phyloP scores from a whole-genome alignment of 2,797 vertebrate genomes.

The Oryzias dopingdopingensis region DNA sequence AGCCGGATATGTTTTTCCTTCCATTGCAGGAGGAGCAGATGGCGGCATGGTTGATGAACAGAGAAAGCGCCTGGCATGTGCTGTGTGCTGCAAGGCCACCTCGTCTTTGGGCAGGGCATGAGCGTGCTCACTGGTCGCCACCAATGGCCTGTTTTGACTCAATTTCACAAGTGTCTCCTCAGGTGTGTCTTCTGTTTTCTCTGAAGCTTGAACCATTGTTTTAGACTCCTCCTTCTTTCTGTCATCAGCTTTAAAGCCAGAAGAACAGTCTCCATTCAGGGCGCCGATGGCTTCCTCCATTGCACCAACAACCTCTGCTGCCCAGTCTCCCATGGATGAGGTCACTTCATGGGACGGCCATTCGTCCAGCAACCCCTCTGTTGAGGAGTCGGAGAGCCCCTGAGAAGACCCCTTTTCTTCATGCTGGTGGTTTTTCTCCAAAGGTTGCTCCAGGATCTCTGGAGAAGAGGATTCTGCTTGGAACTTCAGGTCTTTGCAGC shows the following conservation, averaged over 20 bases:
- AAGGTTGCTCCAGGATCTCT: slow-evolving; percentile 19
- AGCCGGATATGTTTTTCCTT: slow-evolving; percentile 39
- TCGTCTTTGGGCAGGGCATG: slow-evolving; percentile 61
- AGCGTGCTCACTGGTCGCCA: slow-evolving; percentile 10
- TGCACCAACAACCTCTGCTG: slow-evolving; percentile 65
- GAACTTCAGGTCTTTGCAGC: slow-evolving; percentile 41
- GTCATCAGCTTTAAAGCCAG: slow-evolving; percentile 17
- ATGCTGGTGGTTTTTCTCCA: slow-evolving; percentile 47
- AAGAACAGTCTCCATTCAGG: slow-evolving; percentile 51
- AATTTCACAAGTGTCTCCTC: slow-evolving; percentile 11
- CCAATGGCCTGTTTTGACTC: slow-evolving; percentile 12
- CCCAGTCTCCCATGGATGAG: slow-evolving; percentile 65
- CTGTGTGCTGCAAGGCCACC: slow-evolving; percentile 57
- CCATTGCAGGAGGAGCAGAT: slow-evolving; percentile 30
- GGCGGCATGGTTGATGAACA: slow-evolving; percentile 46
- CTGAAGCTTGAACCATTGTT: slow-evolving; percentile 12
- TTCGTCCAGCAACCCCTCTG: slow-evolving; percentile 56
- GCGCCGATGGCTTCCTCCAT: slow-evolving; percentile 67
- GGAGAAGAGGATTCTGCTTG: slow-evolving; percentile 24
- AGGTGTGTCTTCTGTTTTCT: slow-evolving; percentile 15
- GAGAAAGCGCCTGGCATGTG: slow-evolving; percentile 50
- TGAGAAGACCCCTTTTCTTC: slow-evolving; percentile 47
- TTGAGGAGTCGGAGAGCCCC: slow-evolving; percentile 34
- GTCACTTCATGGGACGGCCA: slow-evolving; percentile 63
- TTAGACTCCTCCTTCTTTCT: slow-evolving; percentile 22